These are phyloP conservation scores for Stictonetta naevosa DNA, from an alignment of 2,113 vertebrate genomes.

Conservation along the genomic window DNA sequence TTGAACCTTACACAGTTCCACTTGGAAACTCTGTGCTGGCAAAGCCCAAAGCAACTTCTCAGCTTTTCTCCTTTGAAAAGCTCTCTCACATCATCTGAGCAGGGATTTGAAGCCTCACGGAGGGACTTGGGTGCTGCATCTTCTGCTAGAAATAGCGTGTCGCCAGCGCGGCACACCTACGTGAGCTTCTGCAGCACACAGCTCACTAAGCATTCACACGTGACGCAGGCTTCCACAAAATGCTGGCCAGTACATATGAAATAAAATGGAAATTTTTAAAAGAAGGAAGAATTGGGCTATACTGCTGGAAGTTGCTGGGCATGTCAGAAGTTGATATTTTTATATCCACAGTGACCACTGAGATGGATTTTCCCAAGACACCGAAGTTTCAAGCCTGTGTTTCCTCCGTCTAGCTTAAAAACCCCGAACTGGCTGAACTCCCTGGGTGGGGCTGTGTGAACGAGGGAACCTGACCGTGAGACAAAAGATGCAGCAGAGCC, in stretches of 20 bases:
- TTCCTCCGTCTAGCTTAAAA: neutral
- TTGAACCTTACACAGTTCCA: neutral
- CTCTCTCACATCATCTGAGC: neutral
- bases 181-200: neutral
- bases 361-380: fast-evolving
- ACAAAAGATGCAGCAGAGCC: neutral
- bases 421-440: no score
- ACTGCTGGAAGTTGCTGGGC: neutral
- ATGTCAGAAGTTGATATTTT: neutral
- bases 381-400: fast-evolving
- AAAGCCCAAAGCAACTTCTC: fast-evolving
- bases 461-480: neutral
- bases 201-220: fast-evolving
- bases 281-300: neutral
- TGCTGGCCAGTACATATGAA: neutral
- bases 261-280: neutral
- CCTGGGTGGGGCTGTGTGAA: neutral
- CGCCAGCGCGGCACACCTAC: fast-evolving
- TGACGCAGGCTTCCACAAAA: neutral
- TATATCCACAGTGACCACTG: neutral
- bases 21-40: fast-evolving
- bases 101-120: neutral
- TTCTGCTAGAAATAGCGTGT: neutral
- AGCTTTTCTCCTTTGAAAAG: neutral
- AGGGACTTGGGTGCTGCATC: neutral